These are phyloP conservation scores for Odontomyia ornata DNA, from an alignment of 2,888 invertebrate species.

Conservation along the genomic window DNA sequence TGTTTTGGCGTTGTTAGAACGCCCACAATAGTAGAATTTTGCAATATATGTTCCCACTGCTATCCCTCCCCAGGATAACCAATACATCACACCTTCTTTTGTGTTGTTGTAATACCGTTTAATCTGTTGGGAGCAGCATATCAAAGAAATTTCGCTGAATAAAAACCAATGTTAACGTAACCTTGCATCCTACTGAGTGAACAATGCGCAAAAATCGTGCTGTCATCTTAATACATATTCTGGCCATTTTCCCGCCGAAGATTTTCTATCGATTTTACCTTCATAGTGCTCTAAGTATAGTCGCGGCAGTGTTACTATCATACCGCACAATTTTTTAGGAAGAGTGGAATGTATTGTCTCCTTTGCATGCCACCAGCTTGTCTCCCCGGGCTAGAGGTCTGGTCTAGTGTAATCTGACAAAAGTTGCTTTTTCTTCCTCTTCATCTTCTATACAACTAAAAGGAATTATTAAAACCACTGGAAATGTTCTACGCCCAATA, in stretches of 20 bases:
- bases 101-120: neutral
- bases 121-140: neutral
- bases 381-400: too few relatives aligned
- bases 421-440: too few relatives aligned
- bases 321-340: neutral
- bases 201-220: conserved; percentile 30
- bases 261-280: neutral
- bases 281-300: neutral
- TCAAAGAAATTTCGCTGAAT: neutral
- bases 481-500: conserved; percentile 38
- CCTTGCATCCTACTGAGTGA: conserved; percentile 4
- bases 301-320: too few relatives aligned
- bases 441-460: neutral
- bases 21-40: too few relatives aligned
- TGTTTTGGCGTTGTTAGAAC: too few relatives aligned
- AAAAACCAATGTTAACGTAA: neutral
- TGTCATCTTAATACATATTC: conserved; percentile 20
- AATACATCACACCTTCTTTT: neutral
- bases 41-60: too few relatives aligned
- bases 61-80: too few relatives aligned
- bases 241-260: neutral
- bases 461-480: conserved; percentile 11
- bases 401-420: too few relatives aligned
- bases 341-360: conserved; percentile 16
- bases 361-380: neutral